phyloP scores from a whole-genome alignment of 2,797 vertebrate species.

The Girardinus metallicus region DNA sequence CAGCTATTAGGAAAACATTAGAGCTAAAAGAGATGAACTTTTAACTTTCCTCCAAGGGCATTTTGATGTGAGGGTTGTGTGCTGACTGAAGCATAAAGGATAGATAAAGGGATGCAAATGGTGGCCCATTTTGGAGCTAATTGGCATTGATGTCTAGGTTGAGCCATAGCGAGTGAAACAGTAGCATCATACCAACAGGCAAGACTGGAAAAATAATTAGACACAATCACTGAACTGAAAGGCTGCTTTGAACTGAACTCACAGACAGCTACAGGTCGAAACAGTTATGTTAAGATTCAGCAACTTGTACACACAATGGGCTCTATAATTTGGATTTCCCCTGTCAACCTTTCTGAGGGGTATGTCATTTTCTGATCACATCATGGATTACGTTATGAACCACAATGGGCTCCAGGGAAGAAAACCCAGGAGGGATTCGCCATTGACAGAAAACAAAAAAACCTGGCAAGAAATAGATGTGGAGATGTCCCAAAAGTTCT shows the following conservation, averaged over 20 bases:
- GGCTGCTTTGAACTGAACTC: conserved; percentile 14
- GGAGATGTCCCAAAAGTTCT: neutral
- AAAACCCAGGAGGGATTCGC: neutral
- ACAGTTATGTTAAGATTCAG: conserved; percentile 39
- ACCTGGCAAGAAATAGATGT: neutral
- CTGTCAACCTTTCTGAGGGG: neutral
- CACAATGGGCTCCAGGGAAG: neutral
- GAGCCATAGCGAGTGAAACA: conserved; percentile 43
- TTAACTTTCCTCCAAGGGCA: conserved; percentile 61
- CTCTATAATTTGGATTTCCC: neutral
- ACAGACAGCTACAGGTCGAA: conserved; percentile 29
- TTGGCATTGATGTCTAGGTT: conserved; percentile 45
- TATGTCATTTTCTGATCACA: neutral
- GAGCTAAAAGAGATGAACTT: conserved; percentile 73
- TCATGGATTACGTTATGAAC: neutral
- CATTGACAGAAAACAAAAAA: neutral
- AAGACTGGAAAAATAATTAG: conserved; percentile 23
- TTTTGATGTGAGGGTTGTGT: conserved; percentile 42
- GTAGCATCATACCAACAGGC: conserved; percentile 7
- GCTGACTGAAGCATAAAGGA: conserved; percentile 50
- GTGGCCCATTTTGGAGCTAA: conserved; percentile 24
- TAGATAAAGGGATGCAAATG: conserved; percentile 43
- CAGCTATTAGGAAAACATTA: conserved; percentile 78
- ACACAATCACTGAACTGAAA: conserved; percentile 18
- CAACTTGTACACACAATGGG: conserved; percentile 12